phyloP scores from a whole-genome alignment of 2,113 vertebrate genomes.

The Campylomormyrus tamandua region DNA sequence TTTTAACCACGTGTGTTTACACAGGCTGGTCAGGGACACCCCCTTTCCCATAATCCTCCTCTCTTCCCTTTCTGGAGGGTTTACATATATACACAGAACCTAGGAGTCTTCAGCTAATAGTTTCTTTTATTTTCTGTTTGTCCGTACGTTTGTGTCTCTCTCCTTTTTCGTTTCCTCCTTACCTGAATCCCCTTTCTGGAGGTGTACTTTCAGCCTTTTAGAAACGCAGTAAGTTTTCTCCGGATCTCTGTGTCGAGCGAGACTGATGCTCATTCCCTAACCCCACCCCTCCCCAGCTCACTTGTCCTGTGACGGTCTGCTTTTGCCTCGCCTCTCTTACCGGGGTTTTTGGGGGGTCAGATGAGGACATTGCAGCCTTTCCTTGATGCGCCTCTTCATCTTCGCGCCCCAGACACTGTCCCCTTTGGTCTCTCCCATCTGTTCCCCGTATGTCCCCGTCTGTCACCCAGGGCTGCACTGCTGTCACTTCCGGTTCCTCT shows the following conservation, averaged over 20 bases:
- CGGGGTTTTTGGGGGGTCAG: background rate
- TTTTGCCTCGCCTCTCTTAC: background rate
- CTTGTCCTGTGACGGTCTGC: background rate
- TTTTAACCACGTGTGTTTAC: background rate
- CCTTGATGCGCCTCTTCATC: background rate
- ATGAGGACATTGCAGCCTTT: background rate
- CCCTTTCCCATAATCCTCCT: background rate
- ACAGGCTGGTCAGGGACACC: background rate
- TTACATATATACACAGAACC: background rate
- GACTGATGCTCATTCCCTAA: slow-evolving; percentile 19
- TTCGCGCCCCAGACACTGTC: background rate
- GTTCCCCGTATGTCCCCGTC: background rate
- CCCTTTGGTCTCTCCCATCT: background rate
- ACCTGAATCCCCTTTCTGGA: slow-evolving; percentile 53
- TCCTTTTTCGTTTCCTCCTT: slow-evolving; percentile 48
- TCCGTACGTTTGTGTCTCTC: slow-evolving; percentile 48
- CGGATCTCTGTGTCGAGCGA: slow-evolving; percentile 33
- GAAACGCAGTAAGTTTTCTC: slow-evolving; percentile 63
- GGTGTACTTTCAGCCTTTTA: slow-evolving; percentile 67
- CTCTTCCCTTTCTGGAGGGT: background rate
- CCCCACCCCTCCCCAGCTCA: slow-evolving; percentile 4
- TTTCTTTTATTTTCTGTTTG: slow-evolving; percentile 54
- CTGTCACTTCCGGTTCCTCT: background rate
- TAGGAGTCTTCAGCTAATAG: slow-evolving; percentile 55
- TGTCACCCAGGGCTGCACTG: background rate